These are phyloP conservation scores for Cydia amplana DNA, from an alignment of 1,140 invertebrate species.

Conservation along the genomic window DNA sequence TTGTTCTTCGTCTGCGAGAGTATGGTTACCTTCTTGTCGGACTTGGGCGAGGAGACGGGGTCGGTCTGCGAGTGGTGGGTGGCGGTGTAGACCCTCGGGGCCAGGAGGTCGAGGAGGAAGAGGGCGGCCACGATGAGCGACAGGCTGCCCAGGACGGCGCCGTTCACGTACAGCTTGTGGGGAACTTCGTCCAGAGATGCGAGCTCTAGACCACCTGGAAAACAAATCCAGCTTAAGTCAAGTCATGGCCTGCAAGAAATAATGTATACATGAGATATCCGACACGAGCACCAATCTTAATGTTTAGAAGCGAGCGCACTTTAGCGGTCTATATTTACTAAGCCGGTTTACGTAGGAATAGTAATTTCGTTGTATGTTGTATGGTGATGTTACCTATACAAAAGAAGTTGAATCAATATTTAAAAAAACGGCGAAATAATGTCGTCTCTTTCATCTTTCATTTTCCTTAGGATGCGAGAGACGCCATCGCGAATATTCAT, in stretches of 20 bases:
- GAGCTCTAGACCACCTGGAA: constrained; percentile 82
- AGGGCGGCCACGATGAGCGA: constrained; percentile 84
- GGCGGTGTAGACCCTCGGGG: constrained; percentile 70
- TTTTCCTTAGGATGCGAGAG: too few species aligned
- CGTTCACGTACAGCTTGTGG: constrained; percentile 84
- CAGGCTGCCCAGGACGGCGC: constrained; percentile 83
- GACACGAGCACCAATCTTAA: too few species aligned
- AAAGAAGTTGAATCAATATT: too few species aligned
- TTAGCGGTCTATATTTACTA: too few species aligned
- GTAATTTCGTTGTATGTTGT: too few species aligned
- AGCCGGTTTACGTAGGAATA: too few species aligned
- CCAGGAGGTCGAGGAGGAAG: constrained; percentile 84
- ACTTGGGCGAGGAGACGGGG: constrained; percentile 54
- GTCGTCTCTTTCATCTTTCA: too few species aligned
- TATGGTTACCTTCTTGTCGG: constrained; percentile 64
- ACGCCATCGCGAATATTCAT: too few species aligned
- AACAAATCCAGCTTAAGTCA: neutral
- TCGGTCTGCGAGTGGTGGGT: constrained; percentile 71
- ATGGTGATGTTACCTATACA: too few species aligned
- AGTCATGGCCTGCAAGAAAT: neutral
- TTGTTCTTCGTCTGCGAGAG: constrained; percentile 36
- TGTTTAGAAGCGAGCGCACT: too few species aligned
- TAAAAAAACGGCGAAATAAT: too few species aligned
- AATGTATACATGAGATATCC: too few species aligned
- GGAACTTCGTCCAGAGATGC: constrained; percentile 86